A percentile compares a stretch with the other conserved stretches of the same genome.
Conservation (phyloP, 2,888 invertebrate species). For the Ephialtes manifestator region DNA sequence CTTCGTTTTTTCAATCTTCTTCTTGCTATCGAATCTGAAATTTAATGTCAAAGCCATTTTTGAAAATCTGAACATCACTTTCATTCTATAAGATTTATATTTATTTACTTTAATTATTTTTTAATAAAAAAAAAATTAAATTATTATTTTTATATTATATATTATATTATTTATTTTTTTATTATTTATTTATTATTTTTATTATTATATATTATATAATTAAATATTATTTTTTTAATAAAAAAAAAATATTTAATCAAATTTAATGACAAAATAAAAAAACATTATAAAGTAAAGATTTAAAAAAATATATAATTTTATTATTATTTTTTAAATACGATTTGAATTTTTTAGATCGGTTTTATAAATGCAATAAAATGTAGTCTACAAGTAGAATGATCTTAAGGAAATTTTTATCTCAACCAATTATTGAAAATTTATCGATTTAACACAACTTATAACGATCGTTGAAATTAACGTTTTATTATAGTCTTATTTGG, state of each 20-base stretch:
- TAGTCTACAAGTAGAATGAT: background rate
- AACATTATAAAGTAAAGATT: too few species aligned
- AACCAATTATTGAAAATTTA: background rate
- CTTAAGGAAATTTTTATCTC: background rate
- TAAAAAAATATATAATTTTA: too few species aligned
- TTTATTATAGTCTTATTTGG: too few species aligned
- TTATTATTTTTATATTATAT: too few species aligned
- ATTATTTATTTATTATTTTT: too few species aligned
- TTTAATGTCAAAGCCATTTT: conserved; percentile 17
- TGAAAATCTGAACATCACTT: background rate
- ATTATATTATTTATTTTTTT: too few species aligned
- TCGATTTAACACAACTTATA: background rate
- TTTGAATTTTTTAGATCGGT: background rate
- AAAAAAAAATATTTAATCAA: too few species aligned
- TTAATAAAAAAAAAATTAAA: too few species aligned
- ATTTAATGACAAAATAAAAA: too few species aligned
- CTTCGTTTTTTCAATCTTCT: background rate
- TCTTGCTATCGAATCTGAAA: conserved; percentile 26
- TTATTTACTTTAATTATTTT: background rate
- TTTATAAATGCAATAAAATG: background rate
- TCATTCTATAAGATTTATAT: background rate
- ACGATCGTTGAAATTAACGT: background rate
- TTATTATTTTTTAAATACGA: too few species aligned
- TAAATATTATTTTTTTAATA: too few species aligned
- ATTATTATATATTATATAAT: too few species aligned